Percentiles rank a stretch among this genome's conserved stretches.
These are phyloP conservation scores for Protonemura montana DNA, from an alignment of 2,888 invertebrate species.

Conservation along the genomic window DNA sequence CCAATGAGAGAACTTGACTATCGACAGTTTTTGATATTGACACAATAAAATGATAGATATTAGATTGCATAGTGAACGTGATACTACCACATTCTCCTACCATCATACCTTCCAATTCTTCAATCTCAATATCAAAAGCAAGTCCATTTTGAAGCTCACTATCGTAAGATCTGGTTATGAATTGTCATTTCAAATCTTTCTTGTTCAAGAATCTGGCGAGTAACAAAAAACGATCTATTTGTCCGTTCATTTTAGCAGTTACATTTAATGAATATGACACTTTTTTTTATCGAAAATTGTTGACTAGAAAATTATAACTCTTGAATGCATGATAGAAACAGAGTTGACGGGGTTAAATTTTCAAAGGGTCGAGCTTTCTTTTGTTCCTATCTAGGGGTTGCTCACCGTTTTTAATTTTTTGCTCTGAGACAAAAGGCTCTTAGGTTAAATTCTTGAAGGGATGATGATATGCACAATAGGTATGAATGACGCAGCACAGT, in stretches of 20 bases:
- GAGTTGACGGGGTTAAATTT: conserved; percentile 36
- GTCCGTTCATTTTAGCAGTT: conserved; percentile 24
- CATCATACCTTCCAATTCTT: no score
- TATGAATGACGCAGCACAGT: not conserved
- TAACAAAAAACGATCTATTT: conserved; percentile 9
- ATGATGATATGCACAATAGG: conserved; percentile 44
- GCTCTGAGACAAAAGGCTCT: conserved; percentile 40
- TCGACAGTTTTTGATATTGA: no score
- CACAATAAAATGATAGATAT: no score
- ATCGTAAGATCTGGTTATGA: not conserved
- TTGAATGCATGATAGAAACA: conserved; percentile 22
- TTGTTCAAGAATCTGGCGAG: not conserved
- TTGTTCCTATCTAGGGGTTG: conserved; percentile 37
- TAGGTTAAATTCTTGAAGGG: conserved; percentile 42
- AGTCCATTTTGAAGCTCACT: not conserved
- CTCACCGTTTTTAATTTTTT: conserved; percentile 29
- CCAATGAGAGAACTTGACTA: no score
- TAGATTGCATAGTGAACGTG: no score
- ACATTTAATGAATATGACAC: conserved; percentile 35
- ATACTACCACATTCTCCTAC: no score
- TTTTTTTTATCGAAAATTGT: conserved; percentile 23
- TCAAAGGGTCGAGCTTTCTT: conserved; percentile 16
- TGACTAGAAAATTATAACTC: conserved; percentile 38
- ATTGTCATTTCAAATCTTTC: not conserved
- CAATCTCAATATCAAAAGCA: no score